These are phyloP conservation scores for Procapra przewalskii DNA, from an alignment of 2,113 vertebrate genomes.

Conservation along the genomic window DNA sequence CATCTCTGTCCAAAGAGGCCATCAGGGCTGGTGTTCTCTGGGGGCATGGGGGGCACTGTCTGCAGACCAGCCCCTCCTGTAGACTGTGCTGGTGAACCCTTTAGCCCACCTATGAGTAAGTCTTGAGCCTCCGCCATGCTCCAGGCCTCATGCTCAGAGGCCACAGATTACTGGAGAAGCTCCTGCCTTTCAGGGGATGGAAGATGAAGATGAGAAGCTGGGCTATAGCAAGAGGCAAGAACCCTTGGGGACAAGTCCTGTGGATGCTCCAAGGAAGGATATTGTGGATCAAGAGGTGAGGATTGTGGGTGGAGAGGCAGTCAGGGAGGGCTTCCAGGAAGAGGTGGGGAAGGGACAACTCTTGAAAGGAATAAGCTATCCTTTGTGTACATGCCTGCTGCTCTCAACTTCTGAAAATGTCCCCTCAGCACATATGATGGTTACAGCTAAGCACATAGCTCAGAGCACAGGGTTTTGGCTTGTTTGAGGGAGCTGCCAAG, in stretches of 20 bases:
- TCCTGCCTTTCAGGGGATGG: not conserved
- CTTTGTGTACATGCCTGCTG: not conserved
- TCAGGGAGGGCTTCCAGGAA: not conserved
- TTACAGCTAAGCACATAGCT: not conserved
- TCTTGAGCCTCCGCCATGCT: not conserved
- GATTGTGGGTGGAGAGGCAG: not conserved
- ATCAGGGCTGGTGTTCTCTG: not conserved
- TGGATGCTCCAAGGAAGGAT: not conserved
- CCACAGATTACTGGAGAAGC: not conserved
- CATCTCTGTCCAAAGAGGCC: not conserved
- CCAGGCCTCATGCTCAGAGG: not conserved
- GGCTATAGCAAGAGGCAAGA: not conserved
- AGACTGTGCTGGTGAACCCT: not conserved
- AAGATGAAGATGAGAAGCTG: not conserved
- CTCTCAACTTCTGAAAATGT: not conserved
- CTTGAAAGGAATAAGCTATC: not conserved
- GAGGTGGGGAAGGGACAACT: not conserved
- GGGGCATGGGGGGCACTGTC: not conserved
- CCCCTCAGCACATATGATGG: not conserved
- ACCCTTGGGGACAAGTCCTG: not conserved
- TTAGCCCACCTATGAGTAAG: not conserved
- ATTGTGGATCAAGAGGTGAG: not conserved
- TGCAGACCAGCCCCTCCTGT: not conserved
- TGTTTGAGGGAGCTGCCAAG: not conserved
- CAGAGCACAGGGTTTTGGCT: fast-evolving